Evolutionary conservation across 1,140 invertebrate species (phyloP), one percentile per base, ranked within the genome.

Genomic region (Conus ventricosus): DNA sequence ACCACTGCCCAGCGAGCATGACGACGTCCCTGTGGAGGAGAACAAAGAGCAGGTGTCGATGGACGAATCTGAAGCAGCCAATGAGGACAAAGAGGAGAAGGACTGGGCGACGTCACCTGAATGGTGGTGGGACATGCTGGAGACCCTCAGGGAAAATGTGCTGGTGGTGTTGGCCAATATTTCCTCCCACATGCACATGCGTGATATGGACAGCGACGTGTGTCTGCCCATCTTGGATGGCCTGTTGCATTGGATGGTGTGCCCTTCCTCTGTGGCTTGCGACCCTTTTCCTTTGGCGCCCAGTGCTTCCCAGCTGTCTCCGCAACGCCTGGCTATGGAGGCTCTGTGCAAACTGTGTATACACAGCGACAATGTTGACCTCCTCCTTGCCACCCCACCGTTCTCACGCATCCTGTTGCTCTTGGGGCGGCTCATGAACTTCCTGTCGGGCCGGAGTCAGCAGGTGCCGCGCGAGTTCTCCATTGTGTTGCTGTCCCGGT

Each of bases 301-400:
- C 13, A 82, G 91, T 27, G 86, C 91, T 23, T 96, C 96, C 89
- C 94, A 95, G 90, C 96, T 99, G 5, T 99, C 98, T 25, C 98
- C 98, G 20, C 98, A 99, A 92, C 96, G 98, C 88, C 96, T 99
- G 17, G 98, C 98, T 27, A 96, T 99, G 53, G 99, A 99, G 96
- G 97, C 98, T 51, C 95, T 99, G n/a, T 99, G 98, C 95, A 99
- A 99, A 95, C 96, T 99, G 90, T 99, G 98, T 95, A 98, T 99
- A 51, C 97, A 98, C 89, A 99, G 99, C 94, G 97, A 97, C 90
- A 99, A 99, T 96, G 98, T 99, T 82, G 99, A 99, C 95, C 96
- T 99, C 89, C 97, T 99, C 25, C 97, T 99, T 89, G 98, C 99
- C 20, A 99, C 99, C 67, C 99, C 99, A 87, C 98, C 99, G 55